A percentile compares a stretch with the other conserved stretches of the same genome.
Evolutionary conservation across 2,797 vertebrate species (phyloP).

Genomic region (Peromyscus nudipes): DNA sequence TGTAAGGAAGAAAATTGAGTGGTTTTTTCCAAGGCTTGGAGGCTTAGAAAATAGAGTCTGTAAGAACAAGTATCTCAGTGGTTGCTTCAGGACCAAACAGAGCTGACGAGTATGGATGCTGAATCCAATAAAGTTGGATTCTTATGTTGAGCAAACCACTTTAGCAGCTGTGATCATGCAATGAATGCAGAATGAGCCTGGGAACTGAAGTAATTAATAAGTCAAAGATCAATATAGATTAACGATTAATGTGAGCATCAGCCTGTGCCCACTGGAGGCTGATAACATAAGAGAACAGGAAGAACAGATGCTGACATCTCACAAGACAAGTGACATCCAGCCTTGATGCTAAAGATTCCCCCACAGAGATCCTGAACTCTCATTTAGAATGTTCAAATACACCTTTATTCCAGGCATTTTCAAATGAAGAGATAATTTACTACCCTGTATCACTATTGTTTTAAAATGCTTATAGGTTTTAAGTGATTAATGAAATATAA

Average conservation of each 20-base stretch:
- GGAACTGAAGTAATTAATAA: constrained; percentile 67
- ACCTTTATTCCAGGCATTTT: not conserved
- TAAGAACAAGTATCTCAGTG: not conserved
- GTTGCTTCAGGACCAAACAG: not conserved
- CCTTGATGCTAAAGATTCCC: not conserved
- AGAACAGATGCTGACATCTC: constrained; percentile 1
- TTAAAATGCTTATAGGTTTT: not conserved
- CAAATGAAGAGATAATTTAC: constrained; percentile 34
- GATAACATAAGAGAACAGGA: constrained; percentile 8
- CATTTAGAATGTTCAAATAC: not conserved
- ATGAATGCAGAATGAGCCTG: constrained; percentile 47
- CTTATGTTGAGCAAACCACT: constrained; percentile 1
- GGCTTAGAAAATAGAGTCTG: not conserved
- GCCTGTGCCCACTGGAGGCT: constrained; percentile 25
- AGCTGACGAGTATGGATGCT: not conserved
- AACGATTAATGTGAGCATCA: constrained; percentile 52
- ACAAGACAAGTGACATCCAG: not conserved
- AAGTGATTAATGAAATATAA: constrained; percentile 42
- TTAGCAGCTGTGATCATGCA: constrained; percentile 35
- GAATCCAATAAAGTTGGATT: not conserved
- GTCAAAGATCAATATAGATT: constrained; percentile 61
- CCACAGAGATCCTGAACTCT: not conserved
- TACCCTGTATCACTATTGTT: not conserved
- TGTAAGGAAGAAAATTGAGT: not conserved
- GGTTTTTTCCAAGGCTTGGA: not conserved